phyloP scores from a whole-genome alignment of 2,113 vertebrate species.

The Syngnathoides biaculeatus region DNA sequence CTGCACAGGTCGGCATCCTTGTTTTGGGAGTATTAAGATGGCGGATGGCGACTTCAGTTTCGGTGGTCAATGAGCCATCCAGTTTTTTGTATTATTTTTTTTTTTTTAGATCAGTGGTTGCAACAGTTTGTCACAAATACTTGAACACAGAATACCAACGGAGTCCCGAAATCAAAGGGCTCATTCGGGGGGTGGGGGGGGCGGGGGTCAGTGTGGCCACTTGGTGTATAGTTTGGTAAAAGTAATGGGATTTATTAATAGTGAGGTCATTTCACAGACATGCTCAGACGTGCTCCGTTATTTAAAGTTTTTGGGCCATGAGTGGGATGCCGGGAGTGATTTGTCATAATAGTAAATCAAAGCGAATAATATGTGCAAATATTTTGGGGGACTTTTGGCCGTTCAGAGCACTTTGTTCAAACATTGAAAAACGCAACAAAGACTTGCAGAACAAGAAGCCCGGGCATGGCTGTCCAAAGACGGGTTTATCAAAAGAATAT shows the following conservation, averaged over 20 bases:
- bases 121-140: not conserved
- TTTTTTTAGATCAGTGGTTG: too few species aligned
- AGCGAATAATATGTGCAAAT: not conserved
- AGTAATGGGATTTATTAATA: slow-evolving; percentile 49
- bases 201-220: not conserved
- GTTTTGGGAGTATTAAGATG: too few species aligned
- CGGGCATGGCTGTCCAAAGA: slow-evolving; percentile 43
- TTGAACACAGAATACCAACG: not conserved
- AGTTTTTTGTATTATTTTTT: too few species aligned
- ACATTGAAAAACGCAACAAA: slow-evolving; percentile 3
- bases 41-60: too few species aligned
- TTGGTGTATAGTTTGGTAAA: too few species aligned
- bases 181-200: too few species aligned
- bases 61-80: too few species aligned
- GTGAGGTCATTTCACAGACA: slow-evolving; percentile 18
- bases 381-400: too few species aligned
- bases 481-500: slow-evolving; percentile 67
- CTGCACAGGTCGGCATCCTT: too few species aligned
- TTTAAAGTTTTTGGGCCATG: not conserved
- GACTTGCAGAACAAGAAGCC: slow-evolving; percentile 24
- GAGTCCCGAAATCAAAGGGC: not conserved
- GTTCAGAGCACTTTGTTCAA: too few species aligned
- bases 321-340: not conserved
- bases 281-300: slow-evolving; percentile 4
- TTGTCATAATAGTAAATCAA: not conserved